Evolutionary conservation across 2,113 vertebrate genomes (phyloP).

Genomic region (Aptenodytes patagonicus): DNA sequence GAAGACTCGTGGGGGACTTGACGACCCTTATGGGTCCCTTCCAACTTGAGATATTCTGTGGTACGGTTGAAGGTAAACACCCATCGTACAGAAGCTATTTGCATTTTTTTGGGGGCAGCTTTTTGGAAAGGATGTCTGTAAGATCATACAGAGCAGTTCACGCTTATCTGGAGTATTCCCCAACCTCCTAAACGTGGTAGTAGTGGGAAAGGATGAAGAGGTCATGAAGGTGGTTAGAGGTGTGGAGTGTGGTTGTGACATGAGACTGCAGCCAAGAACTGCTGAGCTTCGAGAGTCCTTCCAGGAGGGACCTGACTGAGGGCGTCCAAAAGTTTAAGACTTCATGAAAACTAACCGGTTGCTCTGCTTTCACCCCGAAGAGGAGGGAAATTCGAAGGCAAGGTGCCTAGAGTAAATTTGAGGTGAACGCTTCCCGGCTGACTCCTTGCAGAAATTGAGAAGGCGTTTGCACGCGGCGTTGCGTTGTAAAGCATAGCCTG

Average conservation of each 20-base stretch:
- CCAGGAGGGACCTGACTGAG: background rate
- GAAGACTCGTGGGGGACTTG: accelerated
- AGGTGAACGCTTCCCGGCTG: background rate
- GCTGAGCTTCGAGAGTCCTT: background rate
- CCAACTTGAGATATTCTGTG: accelerated
- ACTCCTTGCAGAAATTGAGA: background rate
- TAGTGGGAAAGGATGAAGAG: background rate
- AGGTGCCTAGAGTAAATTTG: background rate
- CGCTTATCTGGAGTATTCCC: background rate
- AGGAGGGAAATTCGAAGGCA: background rate
- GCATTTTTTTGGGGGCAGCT: background rate
- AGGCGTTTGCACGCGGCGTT: accelerated
- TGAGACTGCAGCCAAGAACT: background rate
- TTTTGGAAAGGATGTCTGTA: accelerated
- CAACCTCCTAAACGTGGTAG: background rate
- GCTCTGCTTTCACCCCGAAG: background rate
- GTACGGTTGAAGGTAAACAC: accelerated
- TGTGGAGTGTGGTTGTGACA: background rate
- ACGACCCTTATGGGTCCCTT: background rate
- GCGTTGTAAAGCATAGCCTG: background rate
- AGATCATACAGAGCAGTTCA: background rate
- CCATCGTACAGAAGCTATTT: accelerated
- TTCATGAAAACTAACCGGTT: accelerated
- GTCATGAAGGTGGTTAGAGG: conserved; percentile 26
- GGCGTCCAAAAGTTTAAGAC: background rate